These are phyloP conservation scores for Drosophila elegans DNA, from an alignment of 1,140 invertebrate species.

Conservation along the genomic window DNA sequence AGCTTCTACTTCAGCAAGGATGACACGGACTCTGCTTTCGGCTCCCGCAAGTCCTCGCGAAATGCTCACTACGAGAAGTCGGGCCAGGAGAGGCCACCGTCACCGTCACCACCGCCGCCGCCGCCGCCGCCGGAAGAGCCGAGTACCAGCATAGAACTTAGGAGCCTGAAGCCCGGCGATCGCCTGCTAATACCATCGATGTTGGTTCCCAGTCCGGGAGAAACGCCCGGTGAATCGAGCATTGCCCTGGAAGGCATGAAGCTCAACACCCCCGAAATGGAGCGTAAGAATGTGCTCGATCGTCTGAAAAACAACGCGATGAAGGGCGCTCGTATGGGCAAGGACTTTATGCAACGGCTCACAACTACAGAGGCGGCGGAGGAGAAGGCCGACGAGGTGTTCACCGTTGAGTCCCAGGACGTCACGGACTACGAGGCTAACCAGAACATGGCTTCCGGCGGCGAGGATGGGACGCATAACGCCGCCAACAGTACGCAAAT, in stretches of 20 bases:
- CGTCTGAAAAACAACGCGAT: conserved; percentile 89
- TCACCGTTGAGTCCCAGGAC: conserved; percentile 75
- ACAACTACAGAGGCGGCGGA: conserved; percentile 86
- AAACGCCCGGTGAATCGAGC: conserved; percentile 53
- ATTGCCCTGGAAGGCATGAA: conserved; percentile 86
- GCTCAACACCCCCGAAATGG: conserved; percentile 88
- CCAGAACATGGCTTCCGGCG: conserved; percentile 37
- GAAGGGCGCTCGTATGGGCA: conserved; percentile 75
- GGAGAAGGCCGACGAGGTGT: conserved; percentile 40
- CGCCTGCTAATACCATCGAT: conserved; percentile 72
- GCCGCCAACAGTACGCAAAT: conserved; percentile 54
- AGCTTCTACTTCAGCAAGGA: conserved; percentile 63
- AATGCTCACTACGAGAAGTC: conserved; percentile 63
- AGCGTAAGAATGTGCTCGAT: conserved; percentile 89
- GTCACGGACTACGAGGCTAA: conserved; percentile 45
- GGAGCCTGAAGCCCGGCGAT: conserved; percentile 61
- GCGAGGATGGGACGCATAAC: neutral
- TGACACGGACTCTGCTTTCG: conserved; percentile 72
- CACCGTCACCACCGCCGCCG: neutral
- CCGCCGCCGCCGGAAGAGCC: conserved; percentile 2
- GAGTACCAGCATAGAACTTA: conserved; percentile 47
- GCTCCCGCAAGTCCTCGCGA: conserved; percentile 77
- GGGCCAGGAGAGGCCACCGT: conserved; percentile 10
- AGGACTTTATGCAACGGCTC: conserved; percentile 89
- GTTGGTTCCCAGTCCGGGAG: conserved; percentile 80